phyloP scores from a whole-genome alignment of 2,888 invertebrate genomes.

The Eupithecia inturbata region DNA sequence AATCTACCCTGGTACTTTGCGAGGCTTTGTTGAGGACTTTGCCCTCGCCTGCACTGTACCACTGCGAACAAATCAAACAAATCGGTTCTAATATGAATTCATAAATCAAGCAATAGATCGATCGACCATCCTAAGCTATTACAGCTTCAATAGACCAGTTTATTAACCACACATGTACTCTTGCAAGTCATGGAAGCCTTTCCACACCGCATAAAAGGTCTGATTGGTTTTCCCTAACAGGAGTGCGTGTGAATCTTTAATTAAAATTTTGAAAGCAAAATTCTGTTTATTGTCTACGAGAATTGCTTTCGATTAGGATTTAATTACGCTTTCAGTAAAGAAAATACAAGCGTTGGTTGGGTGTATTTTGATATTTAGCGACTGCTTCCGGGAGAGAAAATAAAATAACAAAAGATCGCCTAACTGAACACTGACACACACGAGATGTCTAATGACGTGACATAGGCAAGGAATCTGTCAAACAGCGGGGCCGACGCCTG shows the following conservation, averaged over 20 bases:
- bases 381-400: not conserved
- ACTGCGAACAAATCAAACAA: not conserved
- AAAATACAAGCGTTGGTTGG: constrained; percentile 8
- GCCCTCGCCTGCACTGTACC: not conserved
- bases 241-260: constrained; percentile 56
- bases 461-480: not conserved
- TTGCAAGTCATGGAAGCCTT: constrained; percentile 32
- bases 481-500: not conserved
- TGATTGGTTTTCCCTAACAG: constrained; percentile 53
- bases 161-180: not conserved
- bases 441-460: not conserved
- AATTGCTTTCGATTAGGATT: constrained; percentile 45
- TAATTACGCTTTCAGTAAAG: constrained; percentile 16
- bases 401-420: not conserved
- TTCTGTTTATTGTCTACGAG: constrained; percentile 57
- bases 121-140: not conserved
- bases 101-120: constrained; percentile 3
- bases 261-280: constrained; percentile 63
- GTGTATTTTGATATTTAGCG: not conserved
- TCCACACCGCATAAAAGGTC: constrained; percentile 44
- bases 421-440: not conserved
- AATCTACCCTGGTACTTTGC: too few relatives aligned
- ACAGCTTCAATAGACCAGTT: constrained; percentile 1
- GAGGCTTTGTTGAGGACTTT: too few relatives aligned
- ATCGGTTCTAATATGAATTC: not conserved